Conservation (phyloP, 2,113 vertebrate species). For the Hippocampus comes region DNA sequence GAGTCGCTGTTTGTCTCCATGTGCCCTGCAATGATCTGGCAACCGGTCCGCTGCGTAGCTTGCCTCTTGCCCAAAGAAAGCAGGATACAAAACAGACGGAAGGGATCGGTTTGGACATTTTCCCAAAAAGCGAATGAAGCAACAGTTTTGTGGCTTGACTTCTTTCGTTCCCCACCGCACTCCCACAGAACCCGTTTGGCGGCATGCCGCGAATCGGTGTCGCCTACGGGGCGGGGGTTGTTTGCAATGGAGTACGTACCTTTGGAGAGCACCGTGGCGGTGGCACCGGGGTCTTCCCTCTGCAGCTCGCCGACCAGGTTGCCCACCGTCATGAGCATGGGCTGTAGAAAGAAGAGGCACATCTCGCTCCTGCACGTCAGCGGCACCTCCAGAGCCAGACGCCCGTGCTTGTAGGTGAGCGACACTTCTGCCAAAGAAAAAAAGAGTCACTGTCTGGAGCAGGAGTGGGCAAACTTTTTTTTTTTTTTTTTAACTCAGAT, state of each 20-base stretch:
- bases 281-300: constrained; percentile 82
- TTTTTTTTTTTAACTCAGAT: no score
- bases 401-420: constrained; percentile 79
- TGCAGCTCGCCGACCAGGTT: constrained; percentile 80
- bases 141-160: background rate
- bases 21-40: background rate
- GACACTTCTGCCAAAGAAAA: constrained; percentile 67
- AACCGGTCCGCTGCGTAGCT: no score
- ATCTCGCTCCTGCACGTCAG: constrained; percentile 86
- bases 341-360: constrained; percentile 83
- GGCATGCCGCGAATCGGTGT: background rate
- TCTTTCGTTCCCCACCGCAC: background rate
- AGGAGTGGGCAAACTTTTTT: no score
- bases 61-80: no score
- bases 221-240: background rate
- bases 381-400: constrained; percentile 80
- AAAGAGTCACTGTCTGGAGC: background rate
- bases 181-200: background rate
- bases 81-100: no score
- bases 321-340: constrained; percentile 78
- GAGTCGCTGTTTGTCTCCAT: background rate
- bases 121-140: background rate
- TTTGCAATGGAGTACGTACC: constrained; percentile 59
- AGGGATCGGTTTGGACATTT: no score
- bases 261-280: constrained; percentile 66